Evolutionary conservation across 37 sponge, comb jelly and placozoan genomes (phyloP).

Genomic region (Theonella swinhoei): DNA sequence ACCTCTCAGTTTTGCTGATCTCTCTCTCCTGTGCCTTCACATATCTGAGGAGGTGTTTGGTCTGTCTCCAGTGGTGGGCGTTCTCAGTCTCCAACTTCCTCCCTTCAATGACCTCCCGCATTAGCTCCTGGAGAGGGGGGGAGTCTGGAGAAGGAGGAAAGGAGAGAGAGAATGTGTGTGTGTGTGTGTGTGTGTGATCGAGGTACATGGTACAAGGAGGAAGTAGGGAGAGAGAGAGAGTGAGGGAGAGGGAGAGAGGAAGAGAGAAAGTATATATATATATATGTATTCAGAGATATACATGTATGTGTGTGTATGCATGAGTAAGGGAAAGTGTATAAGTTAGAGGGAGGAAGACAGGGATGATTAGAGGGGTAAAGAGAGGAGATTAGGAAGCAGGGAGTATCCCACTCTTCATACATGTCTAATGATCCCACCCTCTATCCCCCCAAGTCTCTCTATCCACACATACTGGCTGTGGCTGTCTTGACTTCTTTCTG

Average conservation of each 20-base stretch:
- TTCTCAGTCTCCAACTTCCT: constrained; percentile 60
- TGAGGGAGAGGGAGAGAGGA: neutral
- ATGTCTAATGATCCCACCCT: neutral
- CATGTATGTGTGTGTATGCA: neutral
- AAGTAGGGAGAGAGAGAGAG: neutral
- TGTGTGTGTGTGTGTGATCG: neutral
- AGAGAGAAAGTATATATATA: neutral
- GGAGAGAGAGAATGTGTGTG: too few species aligned
- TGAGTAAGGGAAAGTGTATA: neutral
- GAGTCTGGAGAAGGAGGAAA: too few species aligned
- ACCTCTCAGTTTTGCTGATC: constrained; percentile 60
- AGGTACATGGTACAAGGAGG: neutral
- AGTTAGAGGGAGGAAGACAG: neutral
- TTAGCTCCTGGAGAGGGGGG: constrained; percentile 22
- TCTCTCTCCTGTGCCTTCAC: constrained; percentile 71
- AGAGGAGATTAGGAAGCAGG: neutral
- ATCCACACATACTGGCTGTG: neutral
- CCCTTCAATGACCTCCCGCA: constrained; percentile 50
- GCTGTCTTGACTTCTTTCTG: constrained; percentile 48
- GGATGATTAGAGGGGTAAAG: too few species aligned
- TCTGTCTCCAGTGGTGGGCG: constrained; percentile 64
- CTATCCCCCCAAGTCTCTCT: neutral
- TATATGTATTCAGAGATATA: neutral
- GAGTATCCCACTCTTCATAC: neutral
- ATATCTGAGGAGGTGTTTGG: constrained; percentile 71